Evolutionary conservation across 2,888 invertebrate genomes (phyloP).

Genomic region (Spodoptera picta): DNA sequence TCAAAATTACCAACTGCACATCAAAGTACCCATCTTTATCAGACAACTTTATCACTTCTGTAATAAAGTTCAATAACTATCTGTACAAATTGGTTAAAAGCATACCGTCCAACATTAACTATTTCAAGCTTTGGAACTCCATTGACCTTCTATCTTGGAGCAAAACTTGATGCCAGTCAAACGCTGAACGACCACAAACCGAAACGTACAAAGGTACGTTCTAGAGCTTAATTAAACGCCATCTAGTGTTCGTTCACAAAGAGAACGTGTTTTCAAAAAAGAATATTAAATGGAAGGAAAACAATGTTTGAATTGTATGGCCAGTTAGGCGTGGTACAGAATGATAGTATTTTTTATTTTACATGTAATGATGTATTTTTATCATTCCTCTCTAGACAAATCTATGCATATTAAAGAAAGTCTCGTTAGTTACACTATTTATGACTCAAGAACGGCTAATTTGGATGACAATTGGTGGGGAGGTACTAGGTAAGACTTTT

Average conservation of each 20-base stretch:
- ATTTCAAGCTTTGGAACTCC: not conserved
- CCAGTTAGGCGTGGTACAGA: not conserved
- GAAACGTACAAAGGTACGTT: constrained; percentile 18
- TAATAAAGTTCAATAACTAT: constrained; percentile 7
- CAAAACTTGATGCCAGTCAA: constrained; percentile 16
- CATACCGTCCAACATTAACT: not conserved
- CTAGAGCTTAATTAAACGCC: constrained; percentile 11
- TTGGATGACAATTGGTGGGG: too few relatives aligned
- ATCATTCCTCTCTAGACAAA: too few relatives aligned
- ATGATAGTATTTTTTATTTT: not conserved
- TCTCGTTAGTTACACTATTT: too few relatives aligned
- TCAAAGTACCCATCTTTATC: too few relatives aligned
- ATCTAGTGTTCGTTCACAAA: constrained; percentile 12
- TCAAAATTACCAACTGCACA: too few relatives aligned
- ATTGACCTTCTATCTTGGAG: constrained; percentile 5
- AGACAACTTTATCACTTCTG: not conserved
- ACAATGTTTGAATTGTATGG: constrained; percentile 5
- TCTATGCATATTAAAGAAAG: too few relatives aligned
- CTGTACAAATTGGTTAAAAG: not conserved
- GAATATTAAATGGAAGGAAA: constrained; percentile 12
- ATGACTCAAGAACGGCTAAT: too few relatives aligned
- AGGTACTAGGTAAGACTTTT: too few relatives aligned
- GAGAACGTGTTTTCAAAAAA: constrained; percentile 5
- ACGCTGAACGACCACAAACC: not conserved
- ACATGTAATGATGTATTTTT: too few relatives aligned